Conservation (phyloP, 2,888 invertebrate species). For the Aphelenchoides bicaudatus region DNA sequence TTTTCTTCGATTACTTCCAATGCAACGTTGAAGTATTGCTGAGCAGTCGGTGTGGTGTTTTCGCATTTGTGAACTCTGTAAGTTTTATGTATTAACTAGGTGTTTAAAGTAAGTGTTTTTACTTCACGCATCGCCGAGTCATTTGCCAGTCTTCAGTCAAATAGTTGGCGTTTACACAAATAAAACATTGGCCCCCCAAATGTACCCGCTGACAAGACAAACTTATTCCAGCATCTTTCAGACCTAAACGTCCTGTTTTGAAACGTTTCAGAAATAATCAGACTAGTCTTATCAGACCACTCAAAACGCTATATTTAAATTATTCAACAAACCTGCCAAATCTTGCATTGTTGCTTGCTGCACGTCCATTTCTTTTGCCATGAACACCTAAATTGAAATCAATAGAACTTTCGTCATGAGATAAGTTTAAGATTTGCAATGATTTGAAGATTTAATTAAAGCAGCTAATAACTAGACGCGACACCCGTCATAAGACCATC, state of each 20-base stretch:
- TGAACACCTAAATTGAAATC: conserved; percentile 26
- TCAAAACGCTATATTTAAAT: no score
- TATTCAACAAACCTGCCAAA: no score
- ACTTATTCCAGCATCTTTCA: conserved; percentile 31
- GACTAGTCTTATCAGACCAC: no score
- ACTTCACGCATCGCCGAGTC: conserved; percentile 26
- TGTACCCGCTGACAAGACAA: conserved; percentile 27
- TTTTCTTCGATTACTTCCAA: conserved; percentile 22
- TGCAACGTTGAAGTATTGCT: conserved; percentile 7
- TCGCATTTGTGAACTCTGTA: conserved; percentile 21
- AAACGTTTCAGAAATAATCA: no score
- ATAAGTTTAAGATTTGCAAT: no score
- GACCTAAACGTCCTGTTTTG: no score
- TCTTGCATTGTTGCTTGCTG: conserved; percentile 27
- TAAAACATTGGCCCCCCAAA: conserved; percentile 26
- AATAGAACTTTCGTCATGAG: no score
- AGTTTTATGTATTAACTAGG: background rate
- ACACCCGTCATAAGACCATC: no score
- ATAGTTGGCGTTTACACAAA: conserved; percentile 31
- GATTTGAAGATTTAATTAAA: no score
- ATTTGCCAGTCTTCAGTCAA: conserved; percentile 38
- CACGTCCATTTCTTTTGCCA: conserved; percentile 24
- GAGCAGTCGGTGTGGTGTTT: background rate
- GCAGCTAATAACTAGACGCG: no score
- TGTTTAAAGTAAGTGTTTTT: background rate